Evolutionary conservation across 1,140 invertebrate species (phyloP), one percentile per base, ranked within the genome.

Genomic region (Eulimnadia texana): DNA sequence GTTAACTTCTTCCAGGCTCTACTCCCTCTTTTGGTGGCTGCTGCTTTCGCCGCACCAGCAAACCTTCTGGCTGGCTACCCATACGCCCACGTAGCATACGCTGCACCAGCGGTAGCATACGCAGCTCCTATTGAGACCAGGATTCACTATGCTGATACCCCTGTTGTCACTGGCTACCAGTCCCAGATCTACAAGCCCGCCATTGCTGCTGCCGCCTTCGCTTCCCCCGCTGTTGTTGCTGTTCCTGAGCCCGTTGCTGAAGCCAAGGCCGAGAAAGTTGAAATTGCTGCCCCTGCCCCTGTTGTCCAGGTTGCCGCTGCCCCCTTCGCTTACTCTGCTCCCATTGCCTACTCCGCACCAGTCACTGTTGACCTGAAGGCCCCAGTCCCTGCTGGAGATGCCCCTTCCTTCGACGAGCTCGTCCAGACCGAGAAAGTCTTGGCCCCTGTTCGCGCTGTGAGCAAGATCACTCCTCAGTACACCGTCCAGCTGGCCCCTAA

Each of bases 161-260:
- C 72, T 66, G 74, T 77, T 20, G 70, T 74, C 54, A 73, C 74
- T 52, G 76, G 76, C 58, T 73, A 74, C 63, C 72, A 73, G 56
- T 72, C 74, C 33, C 73, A 61, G 54, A 68, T 70, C 52, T 56
- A 66, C 51, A 70, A 71, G 60, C 58, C 58, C 42, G 49, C 20
- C 27, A 28, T 63, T 63, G 9, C 27, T 28, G 57, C 55, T 22
- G 62, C 47, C 27, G 33, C 62, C 24, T 29, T 63, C 9, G 25
- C 24, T 16, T 27, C 56, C 1, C 23, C 62, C 23, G 56, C 50
- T 27, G 57, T 63, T 10, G 61, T 54, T 59, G 16, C 49, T 22
- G n/a, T 50, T 27, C 9, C 29, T 13, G 56, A 59, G 10, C n/a
- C 58, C 28, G 49, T 60, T 20, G 23, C 29, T 9, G 47, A 60